Evolutionary conservation across 2,888 invertebrate species (phyloP).

Genomic region (Agriopis marginaria): DNA sequence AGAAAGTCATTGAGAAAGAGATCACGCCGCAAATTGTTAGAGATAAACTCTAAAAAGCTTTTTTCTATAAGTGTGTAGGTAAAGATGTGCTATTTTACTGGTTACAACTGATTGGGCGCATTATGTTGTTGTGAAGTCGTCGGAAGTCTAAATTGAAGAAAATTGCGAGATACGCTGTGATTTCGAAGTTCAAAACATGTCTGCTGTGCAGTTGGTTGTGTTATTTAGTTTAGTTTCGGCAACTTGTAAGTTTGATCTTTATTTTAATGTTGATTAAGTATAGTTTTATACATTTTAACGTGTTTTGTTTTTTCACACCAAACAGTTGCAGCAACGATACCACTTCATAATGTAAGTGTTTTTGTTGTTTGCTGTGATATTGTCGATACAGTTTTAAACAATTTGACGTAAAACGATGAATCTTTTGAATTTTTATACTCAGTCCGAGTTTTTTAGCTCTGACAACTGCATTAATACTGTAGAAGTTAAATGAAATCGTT

Average conservation of each 20-base stretch:
- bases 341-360: constrained; percentile 21
- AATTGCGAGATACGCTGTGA: constrained; percentile 1
- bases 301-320: neutral
- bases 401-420: too few species aligned
- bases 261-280: neutral
- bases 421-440: too few species aligned
- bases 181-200: constrained; percentile 8
- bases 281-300: neutral
- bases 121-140: constrained; percentile 4
- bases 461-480: too few species aligned
- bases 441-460: too few species aligned
- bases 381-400: neutral
- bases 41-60: constrained; percentile 11
- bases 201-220: constrained; percentile 8
- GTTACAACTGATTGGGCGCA: constrained; percentile 13
- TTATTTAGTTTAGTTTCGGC: constrained; percentile 22
- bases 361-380: neutral
- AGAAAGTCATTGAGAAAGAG: constrained; percentile 8
- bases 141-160: constrained; percentile 16
- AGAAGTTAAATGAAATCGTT: too few species aligned
- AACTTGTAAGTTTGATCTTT: constrained; percentile 28
- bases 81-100: constrained; percentile 4
- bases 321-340: constrained; percentile 28
- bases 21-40: constrained; percentile 3
- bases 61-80: neutral